Conservation (phyloP, 2,113 vertebrate genomes). For the Peromyscus leucopus region DNA sequence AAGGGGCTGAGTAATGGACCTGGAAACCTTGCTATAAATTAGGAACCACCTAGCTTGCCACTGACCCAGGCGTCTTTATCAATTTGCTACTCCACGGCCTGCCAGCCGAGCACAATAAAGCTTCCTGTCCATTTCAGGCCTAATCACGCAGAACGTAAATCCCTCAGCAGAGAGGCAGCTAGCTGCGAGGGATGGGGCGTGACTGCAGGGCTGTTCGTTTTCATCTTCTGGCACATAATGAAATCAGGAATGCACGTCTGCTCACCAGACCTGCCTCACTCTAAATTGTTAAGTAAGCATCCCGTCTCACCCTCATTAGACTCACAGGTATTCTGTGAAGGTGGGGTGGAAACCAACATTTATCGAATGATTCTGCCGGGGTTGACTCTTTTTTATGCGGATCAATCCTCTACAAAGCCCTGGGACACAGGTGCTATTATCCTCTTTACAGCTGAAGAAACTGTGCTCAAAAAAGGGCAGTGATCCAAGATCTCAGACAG, state of each 20-base stretch:
- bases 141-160: conserved; percentile 86
- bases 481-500: background rate
- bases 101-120: conserved; percentile 83
- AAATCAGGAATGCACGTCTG: conserved; percentile 41
- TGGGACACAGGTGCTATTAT: background rate
- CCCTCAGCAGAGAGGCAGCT: conserved; percentile 81
- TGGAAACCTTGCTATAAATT: conserved; percentile 84
- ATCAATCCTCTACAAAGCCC: conserved; percentile 3
- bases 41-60: conserved; percentile 81
- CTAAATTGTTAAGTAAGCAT: conserved; percentile 55
- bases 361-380: conserved; percentile 21
- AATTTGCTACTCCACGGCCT: conserved; percentile 80
- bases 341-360: conserved; percentile 22
- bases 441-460: conserved; percentile 29
- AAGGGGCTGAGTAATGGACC: conserved; percentile 79
- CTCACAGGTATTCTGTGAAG: background rate
- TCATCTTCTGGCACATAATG: conserved; percentile 63
- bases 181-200: conserved; percentile 71
- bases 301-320: conserved; percentile 38
- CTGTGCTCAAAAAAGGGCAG: background rate
- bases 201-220: conserved; percentile 70
- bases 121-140: conserved; percentile 85
- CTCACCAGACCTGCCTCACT: conserved; percentile 39
- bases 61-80: conserved; percentile 82
- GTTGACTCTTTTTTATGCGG: background rate